phyloP scores from a whole-genome alignment of 2,797 vertebrate species.

The Sebastes taczanowskii region DNA sequence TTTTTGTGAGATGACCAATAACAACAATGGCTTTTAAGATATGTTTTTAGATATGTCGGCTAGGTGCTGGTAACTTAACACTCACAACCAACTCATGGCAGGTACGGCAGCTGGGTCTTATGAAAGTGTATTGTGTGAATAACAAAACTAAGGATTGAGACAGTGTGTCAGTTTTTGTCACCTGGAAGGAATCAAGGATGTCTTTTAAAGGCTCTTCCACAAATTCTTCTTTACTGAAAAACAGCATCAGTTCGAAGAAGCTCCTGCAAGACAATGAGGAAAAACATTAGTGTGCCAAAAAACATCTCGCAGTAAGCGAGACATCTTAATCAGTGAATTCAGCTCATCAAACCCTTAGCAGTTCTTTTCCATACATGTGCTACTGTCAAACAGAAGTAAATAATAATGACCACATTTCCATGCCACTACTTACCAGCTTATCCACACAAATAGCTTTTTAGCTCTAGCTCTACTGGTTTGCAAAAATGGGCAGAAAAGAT shows the following conservation, averaged over 20 bases:
- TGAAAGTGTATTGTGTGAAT: background rate
- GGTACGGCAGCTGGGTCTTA: background rate
- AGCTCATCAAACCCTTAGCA: background rate
- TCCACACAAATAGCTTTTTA: background rate
- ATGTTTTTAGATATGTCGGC: background rate
- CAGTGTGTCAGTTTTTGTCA: slow-evolving; percentile 64
- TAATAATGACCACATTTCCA: background rate
- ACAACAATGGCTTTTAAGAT: background rate
- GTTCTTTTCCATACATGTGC: background rate
- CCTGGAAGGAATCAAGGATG: slow-evolving; percentile 96
- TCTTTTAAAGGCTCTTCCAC: slow-evolving; percentile 95
- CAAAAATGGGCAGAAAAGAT: background rate
- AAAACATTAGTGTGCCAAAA: background rate
- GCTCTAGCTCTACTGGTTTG: background rate
- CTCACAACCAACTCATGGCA: background rate
- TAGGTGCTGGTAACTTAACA: background rate
- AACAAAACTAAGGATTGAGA: background rate
- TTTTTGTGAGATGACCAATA: background rate
- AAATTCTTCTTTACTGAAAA: slow-evolving; percentile 98
- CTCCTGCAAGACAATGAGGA: slow-evolving; percentile 84
- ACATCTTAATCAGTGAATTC: background rate
- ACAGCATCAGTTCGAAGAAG: slow-evolving; percentile 97
- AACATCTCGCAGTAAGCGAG: background rate
- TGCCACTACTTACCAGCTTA: background rate
- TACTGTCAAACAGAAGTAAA: background rate